Conservation (phyloP, 1,140 invertebrate species). For the Batillaria attramentaria region DNA sequence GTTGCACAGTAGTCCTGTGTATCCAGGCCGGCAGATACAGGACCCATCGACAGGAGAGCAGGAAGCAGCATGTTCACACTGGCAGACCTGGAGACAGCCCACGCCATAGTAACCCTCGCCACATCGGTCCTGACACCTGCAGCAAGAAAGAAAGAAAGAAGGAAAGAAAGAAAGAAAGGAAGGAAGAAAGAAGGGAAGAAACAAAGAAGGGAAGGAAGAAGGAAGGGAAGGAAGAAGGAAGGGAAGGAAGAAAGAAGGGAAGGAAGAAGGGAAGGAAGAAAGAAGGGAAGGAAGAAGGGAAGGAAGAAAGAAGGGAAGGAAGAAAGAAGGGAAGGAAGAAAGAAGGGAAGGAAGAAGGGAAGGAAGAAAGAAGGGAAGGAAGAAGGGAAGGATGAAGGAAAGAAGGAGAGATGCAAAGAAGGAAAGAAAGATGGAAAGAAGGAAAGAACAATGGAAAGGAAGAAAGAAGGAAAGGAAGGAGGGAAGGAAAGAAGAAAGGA, state of each 20-base stretch:
- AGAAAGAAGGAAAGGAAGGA: background rate
- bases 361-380: background rate
- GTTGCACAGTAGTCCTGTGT: too few species aligned
- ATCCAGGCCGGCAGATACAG: too few species aligned
- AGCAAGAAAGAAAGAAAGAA: conserved; percentile 3
- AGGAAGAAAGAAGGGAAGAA: background rate
- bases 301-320: background rate
- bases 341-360: background rate
- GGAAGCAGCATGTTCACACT: too few species aligned
- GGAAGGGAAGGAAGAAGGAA: background rate
- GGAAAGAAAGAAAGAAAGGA: background rate
- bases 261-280: background rate
- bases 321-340: background rate
- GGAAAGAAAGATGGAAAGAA: background rate
- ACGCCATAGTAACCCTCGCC: too few species aligned
- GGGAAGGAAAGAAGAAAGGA: background rate
- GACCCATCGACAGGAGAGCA: too few species aligned
- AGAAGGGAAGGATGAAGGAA: background rate
- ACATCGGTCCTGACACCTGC: too few species aligned
- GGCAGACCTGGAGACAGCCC: background rate
- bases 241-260: background rate
- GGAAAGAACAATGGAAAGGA: background rate
- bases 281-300: background rate
- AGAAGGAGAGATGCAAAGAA: background rate
- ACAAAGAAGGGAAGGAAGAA: background rate